phyloP scores from a whole-genome alignment of 2,113 vertebrate genomes.

The Saccopteryx bilineata region DNA sequence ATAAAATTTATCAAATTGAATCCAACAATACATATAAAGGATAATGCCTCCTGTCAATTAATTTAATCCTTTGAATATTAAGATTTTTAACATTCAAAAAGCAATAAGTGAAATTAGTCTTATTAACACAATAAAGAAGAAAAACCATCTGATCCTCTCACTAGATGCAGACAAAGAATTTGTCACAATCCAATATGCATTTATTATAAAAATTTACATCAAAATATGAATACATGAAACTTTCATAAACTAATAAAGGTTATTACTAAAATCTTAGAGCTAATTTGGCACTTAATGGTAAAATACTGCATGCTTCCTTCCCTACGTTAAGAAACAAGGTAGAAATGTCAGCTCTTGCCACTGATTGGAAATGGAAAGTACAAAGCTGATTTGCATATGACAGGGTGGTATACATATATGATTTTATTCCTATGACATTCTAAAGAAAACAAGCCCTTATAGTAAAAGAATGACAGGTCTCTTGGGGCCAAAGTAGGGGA shows the following conservation, averaged over 20 bases:
- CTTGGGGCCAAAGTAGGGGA: not conserved
- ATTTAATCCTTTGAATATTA: not conserved
- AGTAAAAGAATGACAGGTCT: not conserved
- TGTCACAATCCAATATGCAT: not conserved
- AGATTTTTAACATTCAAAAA: not conserved
- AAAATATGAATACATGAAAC: not conserved
- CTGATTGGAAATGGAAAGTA: not conserved
- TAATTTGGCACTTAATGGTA: not conserved
- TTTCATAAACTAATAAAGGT: not conserved
- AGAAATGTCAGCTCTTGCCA: not conserved
- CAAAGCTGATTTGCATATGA: not conserved
- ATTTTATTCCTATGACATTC: slow-evolving; percentile 13
- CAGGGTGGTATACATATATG: not conserved
- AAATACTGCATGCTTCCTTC: not conserved
- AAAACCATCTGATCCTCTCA: not conserved
- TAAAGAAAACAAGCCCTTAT: not conserved
- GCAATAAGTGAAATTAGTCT: not conserved
- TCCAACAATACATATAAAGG: not conserved
- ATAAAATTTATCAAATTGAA: not conserved
- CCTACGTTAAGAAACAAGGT: not conserved
- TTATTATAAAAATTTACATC: not conserved
- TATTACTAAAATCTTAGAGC: not conserved
- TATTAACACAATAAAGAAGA: not conserved
- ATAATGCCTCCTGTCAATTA: not conserved
- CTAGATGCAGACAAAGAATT: not conserved